Evolutionary conservation across 2,113 vertebrate genomes (phyloP), one percentile per base, ranked within the genome.

Genomic region (Martes martes): DNA sequence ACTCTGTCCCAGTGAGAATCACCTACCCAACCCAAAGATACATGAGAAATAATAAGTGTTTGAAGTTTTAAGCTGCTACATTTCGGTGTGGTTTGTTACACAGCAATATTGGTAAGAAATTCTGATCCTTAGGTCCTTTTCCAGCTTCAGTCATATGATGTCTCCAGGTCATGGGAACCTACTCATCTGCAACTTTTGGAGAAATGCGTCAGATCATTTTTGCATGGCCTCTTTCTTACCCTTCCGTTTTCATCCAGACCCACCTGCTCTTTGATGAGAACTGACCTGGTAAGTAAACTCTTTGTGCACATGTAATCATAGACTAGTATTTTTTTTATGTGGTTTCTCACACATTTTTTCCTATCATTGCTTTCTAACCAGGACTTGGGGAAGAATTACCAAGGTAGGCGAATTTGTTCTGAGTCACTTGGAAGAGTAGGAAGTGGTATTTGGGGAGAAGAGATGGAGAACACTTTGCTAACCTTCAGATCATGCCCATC

Each of bases 321-420:
- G 7, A 36, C 36, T 50, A 83, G 11, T 88, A 39, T 88, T 63
- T 80, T 80, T 84, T 88, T 73, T 61, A 47, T 39, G 52, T 71
- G 31, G 18, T 23, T 88, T 91, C 47, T 94, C 61, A 78, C 36
- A 36, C 73, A 57, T 36, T 39, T 86, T 94, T 88, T 74, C 47
- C 74, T 83, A 9, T 88, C 23, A 82, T 89, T 95, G 26, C 74
- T 95, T 86, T 93, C 73, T 90, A 90, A 93, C 2, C 15, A 82
- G 36, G 24, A 76, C 13, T 76, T 89, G 14, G 7, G 31, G 39
- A 67, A 76, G 33, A 86, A 93, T 97, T 93, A 87, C 47, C 39
- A 97, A 39, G 26, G 57, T 33, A 82, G 28, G 36, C 28, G 91
- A 24, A 52, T 67, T 91, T 88, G 23, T 89, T 93, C 67, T 96